Percentiles rank a stretch among this genome's conserved stretches.
phyloP scores from a whole-genome alignment of 2,797 vertebrate species.

The Channallabes apus region DNA sequence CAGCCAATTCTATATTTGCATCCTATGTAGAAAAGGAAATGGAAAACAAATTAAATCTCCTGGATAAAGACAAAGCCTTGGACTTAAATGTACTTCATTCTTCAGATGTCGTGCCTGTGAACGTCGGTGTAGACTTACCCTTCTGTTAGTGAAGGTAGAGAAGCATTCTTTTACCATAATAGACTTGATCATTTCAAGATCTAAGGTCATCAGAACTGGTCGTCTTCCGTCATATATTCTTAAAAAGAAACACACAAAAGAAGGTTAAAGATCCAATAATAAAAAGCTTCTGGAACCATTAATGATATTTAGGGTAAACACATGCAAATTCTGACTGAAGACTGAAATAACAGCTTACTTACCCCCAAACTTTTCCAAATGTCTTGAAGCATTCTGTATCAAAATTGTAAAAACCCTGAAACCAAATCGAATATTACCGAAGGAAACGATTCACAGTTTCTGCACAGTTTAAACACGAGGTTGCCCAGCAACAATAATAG shows the following conservation, averaged over 20 bases:
- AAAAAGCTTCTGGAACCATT: not conserved
- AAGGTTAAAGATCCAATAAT: not conserved
- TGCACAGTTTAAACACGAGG: not conserved
- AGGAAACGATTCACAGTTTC: not conserved
- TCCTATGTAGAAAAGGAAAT: slow-evolving; percentile 54
- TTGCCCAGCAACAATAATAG: too few species aligned
- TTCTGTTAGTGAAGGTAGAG: slow-evolving; percentile 74
- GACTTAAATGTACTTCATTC: not conserved
- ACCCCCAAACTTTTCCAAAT: slow-evolving; percentile 77
- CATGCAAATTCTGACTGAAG: not conserved
- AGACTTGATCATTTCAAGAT: slow-evolving; percentile 72
- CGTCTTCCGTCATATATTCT: slow-evolving; percentile 70
- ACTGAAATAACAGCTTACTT: slow-evolving; percentile 52
- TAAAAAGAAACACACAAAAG: not conserved
- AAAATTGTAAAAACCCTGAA: slow-evolving; percentile 61
- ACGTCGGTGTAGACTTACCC: slow-evolving; percentile 59
- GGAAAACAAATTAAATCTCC: not conserved
- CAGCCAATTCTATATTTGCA: not conserved
- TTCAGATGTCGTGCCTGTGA: not conserved
- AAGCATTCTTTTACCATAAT: slow-evolving; percentile 76
- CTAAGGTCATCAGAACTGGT: slow-evolving; percentile 65
- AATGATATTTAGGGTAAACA: not conserved
- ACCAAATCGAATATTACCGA: not conserved
- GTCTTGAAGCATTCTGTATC: slow-evolving; percentile 66
- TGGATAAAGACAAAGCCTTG: not conserved